These are phyloP conservation scores for Babylonia areolata DNA, from an alignment of 1,140 invertebrate genomes.

Conservation along the genomic window DNA sequence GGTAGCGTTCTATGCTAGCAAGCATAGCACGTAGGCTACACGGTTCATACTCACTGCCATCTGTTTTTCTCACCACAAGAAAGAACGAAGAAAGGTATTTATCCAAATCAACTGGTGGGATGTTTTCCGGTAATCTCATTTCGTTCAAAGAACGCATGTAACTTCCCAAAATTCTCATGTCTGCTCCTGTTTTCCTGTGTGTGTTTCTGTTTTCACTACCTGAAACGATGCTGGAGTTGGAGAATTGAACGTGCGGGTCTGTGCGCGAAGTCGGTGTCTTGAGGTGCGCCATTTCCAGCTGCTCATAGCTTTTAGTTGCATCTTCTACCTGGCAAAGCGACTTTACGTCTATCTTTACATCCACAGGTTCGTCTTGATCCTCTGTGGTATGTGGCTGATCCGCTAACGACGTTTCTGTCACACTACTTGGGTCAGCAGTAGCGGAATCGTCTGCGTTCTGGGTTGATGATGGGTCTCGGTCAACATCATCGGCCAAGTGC, in stretches of 20 bases:
- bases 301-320: constrained; percentile 24
- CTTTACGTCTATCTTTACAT: constrained; percentile 26
- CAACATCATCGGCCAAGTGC: not conserved
- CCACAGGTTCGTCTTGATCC: constrained; percentile 40
- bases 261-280: not conserved
- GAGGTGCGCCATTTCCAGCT: constrained; percentile 13
- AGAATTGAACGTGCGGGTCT: not conserved
- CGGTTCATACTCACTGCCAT: constrained; percentile 69
- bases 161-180: constrained; percentile 65
- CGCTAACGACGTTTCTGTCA: constrained; percentile 23
- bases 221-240: constrained; percentile 32
- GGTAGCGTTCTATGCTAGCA: constrained; percentile 66
- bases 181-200: constrained; percentile 69
- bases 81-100: constrained; percentile 68
- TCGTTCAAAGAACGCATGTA: constrained; percentile 67
- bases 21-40: constrained; percentile 67
- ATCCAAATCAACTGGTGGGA: constrained; percentile 66
- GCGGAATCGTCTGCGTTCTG: constrained; percentile 19
- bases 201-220: constrained; percentile 69
- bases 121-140: constrained; percentile 58
- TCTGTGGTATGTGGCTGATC: constrained; percentile 40
- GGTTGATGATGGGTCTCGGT: constrained; percentile 19
- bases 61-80: constrained; percentile 65
- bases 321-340: constrained; percentile 33
- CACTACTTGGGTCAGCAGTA: constrained; percentile 21